Percentiles rank a stretch among this genome's conserved stretches.
Evolutionary conservation across 2,888 invertebrate genomes (phyloP).

Genomic region (Drosophila koepferae): DNA sequence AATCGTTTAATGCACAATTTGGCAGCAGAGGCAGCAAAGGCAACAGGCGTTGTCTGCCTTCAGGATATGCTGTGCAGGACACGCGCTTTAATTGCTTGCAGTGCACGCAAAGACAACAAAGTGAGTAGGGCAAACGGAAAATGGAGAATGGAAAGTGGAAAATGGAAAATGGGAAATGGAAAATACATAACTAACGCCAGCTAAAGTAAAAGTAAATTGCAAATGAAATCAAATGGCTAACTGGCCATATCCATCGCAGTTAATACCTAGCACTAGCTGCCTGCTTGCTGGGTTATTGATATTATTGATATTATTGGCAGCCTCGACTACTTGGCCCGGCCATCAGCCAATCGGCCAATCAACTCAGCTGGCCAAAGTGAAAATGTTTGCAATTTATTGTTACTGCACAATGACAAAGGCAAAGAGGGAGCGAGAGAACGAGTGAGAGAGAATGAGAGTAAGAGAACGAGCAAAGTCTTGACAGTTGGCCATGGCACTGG

Average conservation of each 20-base stretch:
- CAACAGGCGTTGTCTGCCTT: not conserved
- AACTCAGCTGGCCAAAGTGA: constrained; percentile 32
- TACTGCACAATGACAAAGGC: constrained; percentile 35
- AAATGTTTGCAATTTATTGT: constrained; percentile 72
- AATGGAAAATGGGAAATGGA: not conserved
- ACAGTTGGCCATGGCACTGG: not conserved
- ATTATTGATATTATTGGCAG: too few relatives aligned
- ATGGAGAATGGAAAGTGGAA: not conserved
- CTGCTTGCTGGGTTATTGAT: constrained; percentile 45
- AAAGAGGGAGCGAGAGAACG: not conserved
- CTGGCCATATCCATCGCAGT: constrained; percentile 44
- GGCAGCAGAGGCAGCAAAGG: constrained; percentile 16
- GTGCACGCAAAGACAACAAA: constrained; percentile 21
- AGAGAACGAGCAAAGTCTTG: not conserved
- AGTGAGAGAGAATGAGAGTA: not conserved
- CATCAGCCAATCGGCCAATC: constrained; percentile 36
- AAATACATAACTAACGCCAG: constrained; percentile 23
- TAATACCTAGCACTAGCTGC: constrained; percentile 36
- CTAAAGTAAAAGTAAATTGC: constrained; percentile 42
- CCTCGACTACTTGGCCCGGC: constrained; percentile 11
- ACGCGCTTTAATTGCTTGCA: constrained; percentile 38
- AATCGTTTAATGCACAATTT: constrained; percentile 66
- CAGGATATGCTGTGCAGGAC: constrained; percentile 15
- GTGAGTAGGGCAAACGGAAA: not conserved
- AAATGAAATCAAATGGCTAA: constrained; percentile 61